phyloP scores from a whole-genome alignment of 2,113 vertebrate species.

The Ovis canadensis region DNA sequence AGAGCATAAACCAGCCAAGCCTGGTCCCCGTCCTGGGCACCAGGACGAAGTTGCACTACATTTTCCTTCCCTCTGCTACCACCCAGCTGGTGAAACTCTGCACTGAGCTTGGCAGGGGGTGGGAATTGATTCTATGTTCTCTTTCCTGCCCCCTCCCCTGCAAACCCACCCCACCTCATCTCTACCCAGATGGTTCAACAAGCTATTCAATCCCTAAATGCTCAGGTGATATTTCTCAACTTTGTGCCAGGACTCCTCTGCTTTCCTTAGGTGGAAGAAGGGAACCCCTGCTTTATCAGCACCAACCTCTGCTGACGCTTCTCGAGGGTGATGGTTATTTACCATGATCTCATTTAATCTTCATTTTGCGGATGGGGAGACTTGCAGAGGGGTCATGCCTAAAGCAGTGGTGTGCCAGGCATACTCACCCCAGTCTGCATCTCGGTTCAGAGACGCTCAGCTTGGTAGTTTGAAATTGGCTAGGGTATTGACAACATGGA shows the following conservation, averaged over 20 bases:
- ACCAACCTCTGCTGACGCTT: not conserved
- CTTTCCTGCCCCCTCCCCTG: rapidly evolving
- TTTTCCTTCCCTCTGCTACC: not conserved
- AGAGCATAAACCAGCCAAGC: not conserved
- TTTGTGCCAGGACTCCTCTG: not conserved
- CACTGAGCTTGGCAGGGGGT: not conserved
- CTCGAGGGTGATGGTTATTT: too few relatives aligned
- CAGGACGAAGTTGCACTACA: too few relatives aligned
- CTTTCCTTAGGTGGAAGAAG: not conserved
- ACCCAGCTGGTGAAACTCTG: rapidly evolving
- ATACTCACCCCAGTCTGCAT: not conserved
- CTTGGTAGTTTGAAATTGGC: not conserved
- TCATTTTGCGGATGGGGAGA: not conserved
- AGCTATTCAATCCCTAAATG: not conserved
- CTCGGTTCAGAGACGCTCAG: not conserved
- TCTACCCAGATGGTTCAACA: not conserved
- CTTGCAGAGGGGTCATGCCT: not conserved
- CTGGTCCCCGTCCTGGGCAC: not conserved
- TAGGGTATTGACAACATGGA: not conserved
- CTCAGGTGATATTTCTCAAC: not conserved
- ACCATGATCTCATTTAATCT: not conserved
- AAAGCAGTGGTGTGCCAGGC: not conserved
- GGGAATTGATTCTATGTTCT: not conserved
- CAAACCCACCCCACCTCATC: not conserved
- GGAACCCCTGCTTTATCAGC: not conserved